Evolutionary conservation across 2,113 vertebrate species (phyloP).

Genomic region (Caloenas nicobarica): DNA sequence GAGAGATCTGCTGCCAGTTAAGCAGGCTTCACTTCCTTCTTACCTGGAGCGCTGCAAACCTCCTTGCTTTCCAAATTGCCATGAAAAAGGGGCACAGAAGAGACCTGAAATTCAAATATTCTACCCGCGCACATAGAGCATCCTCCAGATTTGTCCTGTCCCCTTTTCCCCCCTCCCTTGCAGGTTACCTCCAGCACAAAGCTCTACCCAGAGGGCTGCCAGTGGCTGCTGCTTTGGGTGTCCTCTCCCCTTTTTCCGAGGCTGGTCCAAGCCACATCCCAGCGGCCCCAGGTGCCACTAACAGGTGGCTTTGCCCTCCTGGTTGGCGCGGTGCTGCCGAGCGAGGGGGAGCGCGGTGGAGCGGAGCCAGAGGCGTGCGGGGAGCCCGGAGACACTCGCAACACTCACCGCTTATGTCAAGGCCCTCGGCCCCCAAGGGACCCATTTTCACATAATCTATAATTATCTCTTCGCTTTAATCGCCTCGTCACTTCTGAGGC

Average conservation of each 20-base stretch:
- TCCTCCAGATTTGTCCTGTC: neutral
- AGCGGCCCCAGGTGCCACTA: neutral
- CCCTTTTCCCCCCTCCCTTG: neutral
- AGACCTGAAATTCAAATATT: neutral
- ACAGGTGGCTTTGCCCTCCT: slow-evolving; percentile 65
- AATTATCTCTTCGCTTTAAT: slow-evolving; percentile 88
- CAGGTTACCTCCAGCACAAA: neutral
- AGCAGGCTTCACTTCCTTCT: neutral
- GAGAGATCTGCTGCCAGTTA: neutral
- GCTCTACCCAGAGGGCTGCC: neutral
- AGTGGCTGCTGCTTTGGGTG: neutral
- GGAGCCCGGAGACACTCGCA: slow-evolving; percentile 60
- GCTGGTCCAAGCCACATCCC: neutral
- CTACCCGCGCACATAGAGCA: neutral
- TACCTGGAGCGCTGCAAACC: neutral
- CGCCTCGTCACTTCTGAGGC: slow-evolving; percentile 79
- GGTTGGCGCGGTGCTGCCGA: slow-evolving; percentile 20
- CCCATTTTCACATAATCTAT: slow-evolving; percentile 87
- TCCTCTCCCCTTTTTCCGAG: neutral
- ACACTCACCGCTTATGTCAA: slow-evolving; percentile 75
- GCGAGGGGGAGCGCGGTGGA: neutral
- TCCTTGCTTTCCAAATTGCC: neutral
- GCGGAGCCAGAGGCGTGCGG: slow-evolving; percentile 10
- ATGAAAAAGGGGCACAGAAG: neutral
- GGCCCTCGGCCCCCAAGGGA: slow-evolving; percentile 73